Base-by-base conservation (phyloP, 2,797 vertebrate species). In the Lophotriccus pileatus region DNA sequence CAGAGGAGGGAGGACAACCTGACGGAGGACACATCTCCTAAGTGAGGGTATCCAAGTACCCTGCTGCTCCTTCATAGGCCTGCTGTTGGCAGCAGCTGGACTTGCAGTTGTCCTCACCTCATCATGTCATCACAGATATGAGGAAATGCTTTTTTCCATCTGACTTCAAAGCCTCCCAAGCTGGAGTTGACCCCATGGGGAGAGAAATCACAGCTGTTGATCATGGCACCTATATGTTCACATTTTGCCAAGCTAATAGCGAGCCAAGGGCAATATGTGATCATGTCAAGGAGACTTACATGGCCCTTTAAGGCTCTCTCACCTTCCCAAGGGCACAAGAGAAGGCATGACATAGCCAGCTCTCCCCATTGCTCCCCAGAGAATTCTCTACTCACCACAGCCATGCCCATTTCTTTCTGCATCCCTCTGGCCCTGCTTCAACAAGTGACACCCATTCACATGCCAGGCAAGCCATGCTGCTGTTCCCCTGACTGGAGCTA, bases 381-480 rank as follows among this genome's bases (percentile, higher is more conserved):
- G 34, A 90, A 76, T 32, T 15, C 47, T 86, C 66, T 62, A 76
- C 90, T 95, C 88, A 87, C 74, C 83, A 80, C 28, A 83, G 64
- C 28, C 83, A 77, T 58, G 79, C 77, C 56, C 85, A 60, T 74
- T 75, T 84, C 47, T 78, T 93, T 69, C 77, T 58, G 66, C 60
- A 92, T 93, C 63, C 41, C 64, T 93, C 52, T 73, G 73, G 66
- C 92, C 77, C 76, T 88, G 82, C 58, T 70, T 55, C 66, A 92
- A 4, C 44, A 81, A 87, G 28, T 66, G 74, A 63, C 47, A 79
- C 63, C 67, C 85, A 37, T 62, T 79, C 70, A 69, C 5, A 0
- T 73, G 74, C 85, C 83, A 79, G 70, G 34, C 70, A 81, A 88
- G 74, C 85, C 83, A 90, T 8, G 27, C 77, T 76, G 66, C 80